Evolutionary conservation across 2,888 invertebrate genomes (phyloP), one percentile per base, ranked within the genome.

Genomic region (Cristatella mucedo): DNA sequence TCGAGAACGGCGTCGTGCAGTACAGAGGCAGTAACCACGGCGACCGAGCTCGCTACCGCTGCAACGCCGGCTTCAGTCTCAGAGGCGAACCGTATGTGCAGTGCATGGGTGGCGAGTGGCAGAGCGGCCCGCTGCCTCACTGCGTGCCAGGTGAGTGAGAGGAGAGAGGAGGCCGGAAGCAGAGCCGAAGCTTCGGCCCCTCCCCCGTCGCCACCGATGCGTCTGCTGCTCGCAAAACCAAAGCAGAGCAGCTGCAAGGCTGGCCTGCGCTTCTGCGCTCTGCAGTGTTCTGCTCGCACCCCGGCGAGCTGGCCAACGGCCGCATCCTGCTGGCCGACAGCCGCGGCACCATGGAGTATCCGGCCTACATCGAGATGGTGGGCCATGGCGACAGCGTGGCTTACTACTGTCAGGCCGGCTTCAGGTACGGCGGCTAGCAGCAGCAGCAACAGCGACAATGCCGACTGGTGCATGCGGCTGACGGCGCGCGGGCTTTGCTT

Each of bases 21-120:
- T 95, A 91, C 1, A 87, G 93, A 0, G 89, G 89, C 59, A 86
- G 86, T n/a, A 84, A 86, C 46, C 95, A 97, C 57, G 87, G 89
- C 0, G 86, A 87, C 80, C 78, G 79, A 56, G 95, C 95, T 0
- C 72, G 82, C 21, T 95, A 86, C 63, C 77, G 80, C 48, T 95
- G 95, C 59, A 82, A 84, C 55, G 89, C 93, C 54, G 95, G 95
- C 0, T 95, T 74, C 59, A 76, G 77, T 44, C 67, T 91, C n/a
- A 74, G 76, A 29, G 85, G 80, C 4, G 48, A 56, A 44, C 42
- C 41, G 11, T 58, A 53, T 46, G 75, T 80, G 1, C 78, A 78
- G 29, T 97, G 97, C 55, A 78, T 82, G 0, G 93, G 82, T 62
- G 97, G 97, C 0, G 80, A 82, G 52, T 97, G 95, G 97, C 80